Percentiles rank a stretch among this genome's conserved stretches.
phyloP scores from a whole-genome alignment of 2,113 vertebrate species.

The Eretmochelys imbricata region DNA sequence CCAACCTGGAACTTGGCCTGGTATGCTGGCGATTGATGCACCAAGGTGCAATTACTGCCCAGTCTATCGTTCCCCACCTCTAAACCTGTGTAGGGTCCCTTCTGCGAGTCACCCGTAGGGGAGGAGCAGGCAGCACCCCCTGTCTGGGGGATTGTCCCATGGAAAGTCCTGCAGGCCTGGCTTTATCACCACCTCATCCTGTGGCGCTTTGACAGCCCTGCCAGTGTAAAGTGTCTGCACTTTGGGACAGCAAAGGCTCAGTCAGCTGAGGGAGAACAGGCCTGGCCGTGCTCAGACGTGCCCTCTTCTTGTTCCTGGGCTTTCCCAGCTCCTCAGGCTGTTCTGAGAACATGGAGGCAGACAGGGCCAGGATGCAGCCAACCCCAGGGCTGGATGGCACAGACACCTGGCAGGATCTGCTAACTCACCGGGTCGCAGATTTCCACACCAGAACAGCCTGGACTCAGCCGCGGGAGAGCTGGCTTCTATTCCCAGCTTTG shows the following conservation, averaged over 20 bases:
- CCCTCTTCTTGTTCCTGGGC: neutral
- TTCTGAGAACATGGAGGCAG: neutral
- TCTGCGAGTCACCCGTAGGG: neutral
- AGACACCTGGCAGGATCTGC: neutral
- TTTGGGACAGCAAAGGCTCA: neutral
- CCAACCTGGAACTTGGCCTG: no score
- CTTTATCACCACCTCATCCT: neutral
- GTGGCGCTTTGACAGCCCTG: neutral
- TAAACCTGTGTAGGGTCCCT: neutral
- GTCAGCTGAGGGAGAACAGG: neutral
- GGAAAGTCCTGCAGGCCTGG: neutral
- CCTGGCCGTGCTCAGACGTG: neutral
- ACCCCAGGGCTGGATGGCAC: neutral
- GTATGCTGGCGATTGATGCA: no score
- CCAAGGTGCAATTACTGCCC: neutral
- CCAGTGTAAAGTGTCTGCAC: neutral
- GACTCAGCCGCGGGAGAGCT: neutral
- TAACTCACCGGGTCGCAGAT: neutral
- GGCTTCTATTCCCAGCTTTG: neutral
- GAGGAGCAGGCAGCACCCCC: neutral
- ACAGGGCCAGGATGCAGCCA: neutral
- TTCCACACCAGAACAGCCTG: neutral
- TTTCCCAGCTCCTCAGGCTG: neutral
- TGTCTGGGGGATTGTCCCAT: neutral
- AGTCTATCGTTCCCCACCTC: neutral